Evolutionary conservation across 2,888 invertebrate genomes (phyloP).

Genomic region (Dromius quadrimaculatus): DNA sequence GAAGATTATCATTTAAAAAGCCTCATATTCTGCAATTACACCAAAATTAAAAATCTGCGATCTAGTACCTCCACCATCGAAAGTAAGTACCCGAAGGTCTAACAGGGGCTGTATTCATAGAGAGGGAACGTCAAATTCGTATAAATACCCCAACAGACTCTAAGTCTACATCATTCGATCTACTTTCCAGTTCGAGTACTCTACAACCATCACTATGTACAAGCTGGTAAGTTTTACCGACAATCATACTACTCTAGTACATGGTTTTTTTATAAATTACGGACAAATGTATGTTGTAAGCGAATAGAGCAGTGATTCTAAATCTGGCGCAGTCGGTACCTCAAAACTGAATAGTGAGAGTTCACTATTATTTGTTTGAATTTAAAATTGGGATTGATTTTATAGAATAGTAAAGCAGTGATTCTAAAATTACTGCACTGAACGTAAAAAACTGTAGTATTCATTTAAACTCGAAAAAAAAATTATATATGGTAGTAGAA

Average conservation of each 20-base stretch:
- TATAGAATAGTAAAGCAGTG: too few species aligned
- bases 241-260: not conserved
- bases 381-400: too few species aligned
- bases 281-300: constrained; percentile 27
- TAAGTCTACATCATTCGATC: constrained; percentile 46
- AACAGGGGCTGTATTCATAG: constrained; percentile 43
- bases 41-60: constrained; percentile 1
- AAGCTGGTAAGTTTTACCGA: constrained; percentile 45
- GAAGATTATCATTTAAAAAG: too few species aligned
- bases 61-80: constrained; percentile 34
- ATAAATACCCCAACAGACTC: constrained; percentile 39
- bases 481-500: too few species aligned
- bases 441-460: too few species aligned
- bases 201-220: constrained; percentile 49
- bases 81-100: constrained; percentile 46
- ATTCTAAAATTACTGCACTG: too few species aligned
- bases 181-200: constrained; percentile 46
- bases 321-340: too few species aligned
- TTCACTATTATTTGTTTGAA: too few species aligned
- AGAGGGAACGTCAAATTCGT: constrained; percentile 38
- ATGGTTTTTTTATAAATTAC: not conserved
- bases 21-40: not conserved
- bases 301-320: too few species aligned
- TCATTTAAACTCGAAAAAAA: too few species aligned
- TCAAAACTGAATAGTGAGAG: too few species aligned